Conservation (phyloP, 2,888 invertebrate species). For the Meteorus colon region DNA sequence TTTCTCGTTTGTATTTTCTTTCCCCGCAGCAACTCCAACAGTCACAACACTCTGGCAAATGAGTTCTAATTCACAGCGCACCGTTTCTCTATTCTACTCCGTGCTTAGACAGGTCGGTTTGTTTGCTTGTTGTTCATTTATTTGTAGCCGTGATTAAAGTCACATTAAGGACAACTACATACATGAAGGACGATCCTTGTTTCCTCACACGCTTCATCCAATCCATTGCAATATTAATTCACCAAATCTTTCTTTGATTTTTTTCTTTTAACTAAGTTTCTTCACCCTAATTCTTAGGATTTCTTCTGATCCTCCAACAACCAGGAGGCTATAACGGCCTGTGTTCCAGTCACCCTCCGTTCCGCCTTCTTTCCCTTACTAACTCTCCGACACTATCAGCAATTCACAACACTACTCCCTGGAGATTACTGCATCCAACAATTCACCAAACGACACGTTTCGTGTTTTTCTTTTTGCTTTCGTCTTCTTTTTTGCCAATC, state of each 20-base stretch:
- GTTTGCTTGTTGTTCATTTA: conserved; percentile 39
- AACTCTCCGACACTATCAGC: conserved; percentile 3
- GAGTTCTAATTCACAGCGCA: conserved; percentile 60
- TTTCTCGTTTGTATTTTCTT: not conserved
- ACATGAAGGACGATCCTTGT: not conserved
- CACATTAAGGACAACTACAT: conserved; percentile 33
- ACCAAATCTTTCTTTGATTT: not conserved
- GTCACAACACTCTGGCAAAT: conserved; percentile 50
- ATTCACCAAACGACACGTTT: not conserved
- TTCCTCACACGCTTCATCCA: conserved; percentile 1
- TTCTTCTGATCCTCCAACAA: not conserved
- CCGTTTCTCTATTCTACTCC: conserved; percentile 42
- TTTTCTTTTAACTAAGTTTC: not conserved
- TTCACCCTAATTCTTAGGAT: not conserved
- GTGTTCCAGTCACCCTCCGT: not conserved
- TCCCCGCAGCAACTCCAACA: not conserved
- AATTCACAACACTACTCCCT: conserved; percentile 18
- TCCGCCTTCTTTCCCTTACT: not conserved
- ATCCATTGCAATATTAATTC: conserved; percentile 2
- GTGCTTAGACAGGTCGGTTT: not conserved
- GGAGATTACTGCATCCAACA: not conserved
- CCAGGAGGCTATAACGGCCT: not conserved
- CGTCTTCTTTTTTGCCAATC: not conserved
- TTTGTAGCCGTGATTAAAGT: conserved; percentile 39
- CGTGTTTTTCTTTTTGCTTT: not conserved